phyloP scores from a whole-genome alignment of 2,888 invertebrate species.

The Catocala sponsa region DNA sequence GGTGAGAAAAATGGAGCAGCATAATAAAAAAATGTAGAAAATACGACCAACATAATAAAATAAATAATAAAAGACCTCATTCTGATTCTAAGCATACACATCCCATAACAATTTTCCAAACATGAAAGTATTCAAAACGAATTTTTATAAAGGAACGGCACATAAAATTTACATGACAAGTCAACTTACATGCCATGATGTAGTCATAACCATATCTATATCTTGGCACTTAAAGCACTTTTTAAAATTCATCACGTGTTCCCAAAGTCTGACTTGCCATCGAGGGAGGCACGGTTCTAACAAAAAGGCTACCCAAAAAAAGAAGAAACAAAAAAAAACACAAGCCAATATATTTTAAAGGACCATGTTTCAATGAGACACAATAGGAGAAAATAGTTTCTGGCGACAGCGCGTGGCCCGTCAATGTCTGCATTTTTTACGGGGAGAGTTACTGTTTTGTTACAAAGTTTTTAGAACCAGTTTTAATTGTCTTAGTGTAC shows the following conservation, averaged over 20 bases:
- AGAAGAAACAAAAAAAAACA: slow-evolving; percentile 63
- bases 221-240: slow-evolving; percentile 69
- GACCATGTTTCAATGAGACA: slow-evolving; percentile 72
- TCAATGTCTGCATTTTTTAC: slow-evolving; percentile 62
- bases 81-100: slow-evolving; percentile 60
- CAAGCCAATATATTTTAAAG: slow-evolving; percentile 77
- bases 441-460: slow-evolving; percentile 38
- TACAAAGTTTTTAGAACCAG: slow-evolving; percentile 18
- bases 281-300: slow-evolving; percentile 75
- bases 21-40: slow-evolving; percentile 9
- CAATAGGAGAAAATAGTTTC: slow-evolving; percentile 79
- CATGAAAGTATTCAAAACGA: slow-evolving; percentile 59
- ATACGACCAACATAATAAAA: slow-evolving; percentile 28
- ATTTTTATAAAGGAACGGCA: slow-evolving; percentile 62
- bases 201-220: slow-evolving; percentile 75
- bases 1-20: slow-evolving; percentile 4
- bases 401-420: slow-evolving; percentile 71
- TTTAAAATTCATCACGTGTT: slow-evolving; percentile 85
- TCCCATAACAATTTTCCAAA: slow-evolving; percentile 61
- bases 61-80: slow-evolving; percentile 52
- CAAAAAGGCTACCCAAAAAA: slow-evolving; percentile 71
- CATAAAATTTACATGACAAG: slow-evolving; percentile 78
- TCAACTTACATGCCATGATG: slow-evolving; percentile 70
- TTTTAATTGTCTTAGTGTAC: slow-evolving; percentile 34
- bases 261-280: slow-evolving; percentile 65